Evolutionary conservation across 2,888 invertebrate species (phyloP), one percentile per base, ranked within the genome.

Genomic region (Suillia variegata): DNA sequence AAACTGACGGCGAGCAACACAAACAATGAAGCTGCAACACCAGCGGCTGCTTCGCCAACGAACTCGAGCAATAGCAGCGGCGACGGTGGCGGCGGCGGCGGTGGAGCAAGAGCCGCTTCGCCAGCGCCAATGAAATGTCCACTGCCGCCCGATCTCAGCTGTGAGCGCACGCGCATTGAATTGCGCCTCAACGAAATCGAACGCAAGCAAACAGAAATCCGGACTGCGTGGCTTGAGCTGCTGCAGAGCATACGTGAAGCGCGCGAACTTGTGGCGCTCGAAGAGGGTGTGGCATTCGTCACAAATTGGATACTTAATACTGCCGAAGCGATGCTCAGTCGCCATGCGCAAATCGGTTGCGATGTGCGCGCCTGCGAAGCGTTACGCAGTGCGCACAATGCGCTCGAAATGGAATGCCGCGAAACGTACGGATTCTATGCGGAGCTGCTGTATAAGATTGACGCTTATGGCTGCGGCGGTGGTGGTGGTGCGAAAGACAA

Each of bases 401-500:
- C 87, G 52, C 83, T 93, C 54, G 91, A 92, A 75, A 80, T 91
- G 67, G 88, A 89, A 75, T 92, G 92, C 75, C 87, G 90, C 74
- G 90, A 92, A 71, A 89, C 92, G 1, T 92, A 92, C 71, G 90
- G 90, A 13, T 87, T 88, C 70, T 92, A 92, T 79, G 91, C 91
- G 0, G 91, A 92, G 74, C 77, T 92, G 48, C 83, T 91, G 12
- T 90, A 92, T 76, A 87, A 88, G 79, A 88, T 91, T 54, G 88
- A 89, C 52, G 83, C 83, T 49, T 82, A 89, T 58, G 82, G 83
- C 34, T 80, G 58, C 82, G 50, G 84, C 83, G 51, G 79, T 74
- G n/a, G n/a, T n/a, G n/a, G n/a, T n/a, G 55, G 75, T 71, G 49
- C 54, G 2, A 73, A 69, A 50, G 67, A 63, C 1, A 60, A 62